Percentiles rank a stretch among this genome's conserved stretches.
These are phyloP conservation scores for Melospiza melodia DNA, from an alignment of 2,113 vertebrate species.

Conservation along the genomic window DNA sequence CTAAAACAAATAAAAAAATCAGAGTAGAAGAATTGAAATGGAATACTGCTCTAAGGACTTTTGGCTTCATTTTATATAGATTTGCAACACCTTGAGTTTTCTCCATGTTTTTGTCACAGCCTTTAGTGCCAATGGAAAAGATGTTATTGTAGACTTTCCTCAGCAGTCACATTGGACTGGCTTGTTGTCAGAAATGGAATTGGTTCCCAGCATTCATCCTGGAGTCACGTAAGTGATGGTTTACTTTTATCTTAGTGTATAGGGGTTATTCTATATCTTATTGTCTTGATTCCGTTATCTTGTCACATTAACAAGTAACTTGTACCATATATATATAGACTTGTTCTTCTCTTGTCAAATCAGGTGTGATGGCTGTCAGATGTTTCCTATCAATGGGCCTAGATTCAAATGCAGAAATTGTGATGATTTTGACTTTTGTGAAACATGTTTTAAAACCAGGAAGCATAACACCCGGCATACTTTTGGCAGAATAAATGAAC, in stretches of 20 bases:
- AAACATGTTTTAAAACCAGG: slow-evolving; percentile 95
- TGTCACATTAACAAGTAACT: background rate
- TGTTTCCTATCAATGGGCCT: slow-evolving; percentile 96
- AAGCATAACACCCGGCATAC: slow-evolving; percentile 93
- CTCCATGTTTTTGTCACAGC: slow-evolving; percentile 71
- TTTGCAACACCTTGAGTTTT: background rate
- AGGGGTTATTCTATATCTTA: background rate
- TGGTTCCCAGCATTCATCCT: slow-evolving; percentile 95
- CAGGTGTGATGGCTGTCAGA: slow-evolving; percentile 98
- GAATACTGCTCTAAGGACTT: background rate
- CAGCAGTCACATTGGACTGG: slow-evolving; percentile 99
- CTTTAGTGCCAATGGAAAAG: slow-evolving; percentile 98
- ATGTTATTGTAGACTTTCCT: slow-evolving; percentile 97
- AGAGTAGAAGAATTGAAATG: background rate
- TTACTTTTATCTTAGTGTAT: background rate
- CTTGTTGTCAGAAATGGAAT: slow-evolving; percentile 94
- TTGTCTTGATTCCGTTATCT: background rate
- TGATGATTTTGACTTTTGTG: slow-evolving; percentile 98
- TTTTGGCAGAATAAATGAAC: slow-evolving; percentile 96
- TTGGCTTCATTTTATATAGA: background rate
- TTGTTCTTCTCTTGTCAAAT: background rate
- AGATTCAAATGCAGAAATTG: slow-evolving; percentile 97
- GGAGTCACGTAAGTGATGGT: slow-evolving; percentile 87
- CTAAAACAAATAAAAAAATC: background rate
- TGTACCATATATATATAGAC: background rate